Evolutionary conservation across 2,113 vertebrate species (phyloP), one percentile per base, ranked within the genome.

Genomic region (Tragelaphus imberbis): DNA sequence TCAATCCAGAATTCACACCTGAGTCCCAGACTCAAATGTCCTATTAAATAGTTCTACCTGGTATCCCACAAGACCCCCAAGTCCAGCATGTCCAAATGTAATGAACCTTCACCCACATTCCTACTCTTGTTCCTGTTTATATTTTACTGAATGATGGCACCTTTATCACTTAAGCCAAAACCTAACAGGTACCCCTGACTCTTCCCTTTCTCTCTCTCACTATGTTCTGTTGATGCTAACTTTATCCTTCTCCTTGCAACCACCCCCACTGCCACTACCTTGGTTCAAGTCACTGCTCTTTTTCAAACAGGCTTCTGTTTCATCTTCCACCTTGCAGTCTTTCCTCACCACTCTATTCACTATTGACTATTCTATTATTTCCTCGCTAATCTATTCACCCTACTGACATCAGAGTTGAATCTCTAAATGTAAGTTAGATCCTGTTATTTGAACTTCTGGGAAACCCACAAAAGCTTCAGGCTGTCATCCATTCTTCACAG

Each of bases 1-100:
- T 95, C 59, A 63, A 21, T 27, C 36, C 33, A n/a, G 21, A 85
- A 84, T 4, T 36, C 59, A 80, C 0, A 0, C 49, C 25, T 12
- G n/a, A 77, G 59, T 56, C 49, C 12, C 14, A 81, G 58, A 44
- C 40, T 51, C 68, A 33, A 5, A 2, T 11, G 3, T 23, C 47
- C n/a, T 68, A 19, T 44, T 65, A 47, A 56, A 51, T 0, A 51
- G 23, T 11, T 75, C 49, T 7, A 51, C 16, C 4, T 33, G 9
- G 7, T 44, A 23, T 30, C 84, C 77, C 84, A 19, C 1, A n/a
- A 30, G 19, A 8, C n/a, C 10, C 40, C 53, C 33, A 30, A 9
- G n/a, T 36, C 27, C 44, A 91, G 5, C 89, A 92, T 2, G 10
- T 30, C 17, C 25, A 23, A 75, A 82, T 49, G 40, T 56, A 81